Percentiles rank a stretch among this genome's conserved stretches.
phyloP scores from a whole-genome alignment of 2,797 vertebrate genomes.

The Ataeniobius toweri region DNA sequence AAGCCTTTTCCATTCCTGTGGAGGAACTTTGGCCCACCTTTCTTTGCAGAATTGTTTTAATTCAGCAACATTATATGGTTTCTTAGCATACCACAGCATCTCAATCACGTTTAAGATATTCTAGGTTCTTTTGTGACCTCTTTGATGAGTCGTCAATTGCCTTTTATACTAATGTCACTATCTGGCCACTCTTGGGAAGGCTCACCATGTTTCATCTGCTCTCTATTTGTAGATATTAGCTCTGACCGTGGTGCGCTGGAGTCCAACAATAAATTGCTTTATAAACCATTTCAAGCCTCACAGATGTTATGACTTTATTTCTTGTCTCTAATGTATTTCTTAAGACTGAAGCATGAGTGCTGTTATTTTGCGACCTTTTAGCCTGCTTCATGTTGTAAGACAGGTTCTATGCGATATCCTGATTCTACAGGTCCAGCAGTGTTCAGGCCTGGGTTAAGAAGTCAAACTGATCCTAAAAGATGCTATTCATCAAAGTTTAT shows the following conservation, averaged over 20 bases:
- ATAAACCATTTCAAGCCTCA: not conserved
- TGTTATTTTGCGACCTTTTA: not conserved
- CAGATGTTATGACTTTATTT: not conserved
- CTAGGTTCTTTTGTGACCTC: not conserved
- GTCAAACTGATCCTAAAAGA: not conserved
- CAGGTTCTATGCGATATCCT: not conserved
- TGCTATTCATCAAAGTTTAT: not conserved
- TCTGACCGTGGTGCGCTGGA: not conserved
- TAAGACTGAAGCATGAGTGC: not conserved
- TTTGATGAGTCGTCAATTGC: not conserved
- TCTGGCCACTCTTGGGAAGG: not conserved
- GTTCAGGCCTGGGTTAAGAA: not conserved
- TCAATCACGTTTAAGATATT: not conserved
- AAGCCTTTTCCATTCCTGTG: not conserved
- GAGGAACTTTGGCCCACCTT: not conserved
- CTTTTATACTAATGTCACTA: not conserved
- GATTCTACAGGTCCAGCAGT: not conserved
- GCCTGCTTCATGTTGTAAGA: not conserved
- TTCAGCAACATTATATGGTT: not conserved
- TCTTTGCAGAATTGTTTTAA: not conserved
- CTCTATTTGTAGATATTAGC: not conserved
- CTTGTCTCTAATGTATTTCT: not conserved
- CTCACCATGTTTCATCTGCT: not conserved
- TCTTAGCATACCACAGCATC: not conserved
- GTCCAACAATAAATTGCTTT: not conserved